A percentile compares a stretch with the other conserved stretches of the same genome.
These are phyloP conservation scores for Leontopithecus rosalia DNA, from an alignment of 2,797 vertebrate genomes.

Conservation along the genomic window DNA sequence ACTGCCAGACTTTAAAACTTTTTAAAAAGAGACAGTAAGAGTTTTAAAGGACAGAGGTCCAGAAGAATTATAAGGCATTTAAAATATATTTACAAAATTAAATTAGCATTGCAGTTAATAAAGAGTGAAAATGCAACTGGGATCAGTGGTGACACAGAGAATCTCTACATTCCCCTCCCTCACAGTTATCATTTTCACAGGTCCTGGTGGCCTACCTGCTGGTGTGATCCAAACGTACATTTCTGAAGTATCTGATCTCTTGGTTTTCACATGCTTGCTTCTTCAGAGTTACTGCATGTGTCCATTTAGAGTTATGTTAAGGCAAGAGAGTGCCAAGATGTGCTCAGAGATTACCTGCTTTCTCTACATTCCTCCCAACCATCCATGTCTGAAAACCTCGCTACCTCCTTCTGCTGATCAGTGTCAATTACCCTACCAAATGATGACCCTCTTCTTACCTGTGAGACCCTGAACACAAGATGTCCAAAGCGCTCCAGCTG, in stretches of 20 bases:
- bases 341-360: background rate
- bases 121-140: background rate
- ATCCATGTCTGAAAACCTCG: background rate
- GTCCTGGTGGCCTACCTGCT: too few species aligned
- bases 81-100: background rate
- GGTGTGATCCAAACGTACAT: background rate
- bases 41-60: background rate
- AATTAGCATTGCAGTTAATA: background rate
- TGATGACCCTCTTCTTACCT: background rate
- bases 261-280: background rate
- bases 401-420: background rate
- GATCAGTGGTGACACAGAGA: background rate
- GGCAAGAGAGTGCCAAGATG: background rate
- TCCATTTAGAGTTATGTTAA: background rate
- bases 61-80: background rate
- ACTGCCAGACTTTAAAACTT: background rate
- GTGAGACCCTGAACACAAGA: background rate
- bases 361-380: background rate
- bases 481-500: background rate
- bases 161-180: background rate
- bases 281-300: background rate
- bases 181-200: too few species aligned
- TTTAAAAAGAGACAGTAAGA: background rate
- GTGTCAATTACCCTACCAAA: background rate
- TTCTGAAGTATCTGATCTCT: background rate